Conservation (phyloP, 2,797 vertebrate species). For the Rhynchonycteris naso region DNA sequence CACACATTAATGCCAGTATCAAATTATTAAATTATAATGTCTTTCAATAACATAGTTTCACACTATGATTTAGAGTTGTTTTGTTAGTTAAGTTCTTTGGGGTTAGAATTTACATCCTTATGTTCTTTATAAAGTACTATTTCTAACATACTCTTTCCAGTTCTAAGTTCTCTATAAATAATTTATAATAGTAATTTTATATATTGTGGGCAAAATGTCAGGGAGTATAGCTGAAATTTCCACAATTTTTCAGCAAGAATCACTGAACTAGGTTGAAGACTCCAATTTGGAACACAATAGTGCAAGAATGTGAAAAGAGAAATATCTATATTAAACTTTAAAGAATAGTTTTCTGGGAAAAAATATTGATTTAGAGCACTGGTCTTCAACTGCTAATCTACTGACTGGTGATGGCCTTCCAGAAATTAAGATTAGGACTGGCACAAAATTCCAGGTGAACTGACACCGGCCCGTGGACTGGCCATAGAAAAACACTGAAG, state of each 20-base stretch:
- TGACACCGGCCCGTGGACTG: no score
- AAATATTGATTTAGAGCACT: background rate
- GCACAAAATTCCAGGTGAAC: no score
- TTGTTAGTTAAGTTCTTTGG: background rate
- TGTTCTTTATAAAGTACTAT: background rate
- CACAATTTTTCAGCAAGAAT: conserved; percentile 42
- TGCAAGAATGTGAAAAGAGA: background rate
- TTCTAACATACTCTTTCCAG: conserved; percentile 1
- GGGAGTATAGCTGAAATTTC: conserved; percentile 11
- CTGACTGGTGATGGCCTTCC: no score
- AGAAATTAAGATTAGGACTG: no score
- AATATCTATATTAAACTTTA: background rate
- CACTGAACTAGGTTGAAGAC: conserved; percentile 3
- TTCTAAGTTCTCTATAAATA: conserved; percentile 36
- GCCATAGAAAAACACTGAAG: no score
- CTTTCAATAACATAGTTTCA: background rate
- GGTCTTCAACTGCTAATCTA: no score
- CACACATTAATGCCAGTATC: background rate
- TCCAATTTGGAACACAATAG: background rate
- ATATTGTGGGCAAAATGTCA: conserved; percentile 31
- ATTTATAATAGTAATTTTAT: conserved; percentile 28
- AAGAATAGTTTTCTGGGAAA: background rate
- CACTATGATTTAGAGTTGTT: background rate
- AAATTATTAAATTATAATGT: background rate
- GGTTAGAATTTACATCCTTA: background rate